Conservation (phyloP, 2,113 vertebrate species). For the Vidua macroura region DNA sequence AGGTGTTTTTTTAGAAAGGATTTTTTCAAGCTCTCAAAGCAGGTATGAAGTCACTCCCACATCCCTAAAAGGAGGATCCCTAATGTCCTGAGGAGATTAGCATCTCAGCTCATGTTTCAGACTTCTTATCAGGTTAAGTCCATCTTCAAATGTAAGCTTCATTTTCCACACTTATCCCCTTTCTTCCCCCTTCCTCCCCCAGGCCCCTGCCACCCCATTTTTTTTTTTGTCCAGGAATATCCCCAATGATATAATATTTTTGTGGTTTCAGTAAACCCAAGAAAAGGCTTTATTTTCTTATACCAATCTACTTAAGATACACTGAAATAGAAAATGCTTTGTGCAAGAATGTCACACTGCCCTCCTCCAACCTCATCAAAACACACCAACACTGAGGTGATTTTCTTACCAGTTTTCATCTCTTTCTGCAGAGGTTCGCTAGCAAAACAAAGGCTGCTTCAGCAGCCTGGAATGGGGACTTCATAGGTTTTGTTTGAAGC, state of each 20-base stretch:
- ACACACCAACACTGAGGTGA: not conserved
- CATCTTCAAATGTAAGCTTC: not conserved
- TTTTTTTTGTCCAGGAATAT: slow-evolving; percentile 22
- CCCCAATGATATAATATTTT: not conserved
- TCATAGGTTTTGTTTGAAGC: not conserved
- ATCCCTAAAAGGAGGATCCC: not conserved
- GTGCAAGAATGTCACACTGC: not conserved
- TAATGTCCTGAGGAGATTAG: not conserved
- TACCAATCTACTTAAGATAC: not conserved
- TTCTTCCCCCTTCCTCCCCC: not conserved
- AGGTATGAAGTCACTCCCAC: not conserved
- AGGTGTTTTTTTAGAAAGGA: not conserved
- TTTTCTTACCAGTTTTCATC: slow-evolving; percentile 18
- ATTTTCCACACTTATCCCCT: not conserved
- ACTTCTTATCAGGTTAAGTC: not conserved
- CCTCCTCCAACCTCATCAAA: slow-evolving; percentile 17
- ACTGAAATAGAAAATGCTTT: slow-evolving; percentile 21
- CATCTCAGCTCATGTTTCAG: slow-evolving; percentile 7
- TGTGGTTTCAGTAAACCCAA: not conserved
- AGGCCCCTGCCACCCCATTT: not conserved
- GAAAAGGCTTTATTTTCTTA: slow-evolving; percentile 17
- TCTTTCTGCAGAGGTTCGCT: slow-evolving; percentile 23
- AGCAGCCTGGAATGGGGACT: not conserved
- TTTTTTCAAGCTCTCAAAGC: slow-evolving; percentile 1
- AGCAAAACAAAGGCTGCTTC: slow-evolving; percentile 1